phyloP scores from a whole-genome alignment of 2,888 invertebrate species.

The Amblyjoppa fuscipennis region DNA sequence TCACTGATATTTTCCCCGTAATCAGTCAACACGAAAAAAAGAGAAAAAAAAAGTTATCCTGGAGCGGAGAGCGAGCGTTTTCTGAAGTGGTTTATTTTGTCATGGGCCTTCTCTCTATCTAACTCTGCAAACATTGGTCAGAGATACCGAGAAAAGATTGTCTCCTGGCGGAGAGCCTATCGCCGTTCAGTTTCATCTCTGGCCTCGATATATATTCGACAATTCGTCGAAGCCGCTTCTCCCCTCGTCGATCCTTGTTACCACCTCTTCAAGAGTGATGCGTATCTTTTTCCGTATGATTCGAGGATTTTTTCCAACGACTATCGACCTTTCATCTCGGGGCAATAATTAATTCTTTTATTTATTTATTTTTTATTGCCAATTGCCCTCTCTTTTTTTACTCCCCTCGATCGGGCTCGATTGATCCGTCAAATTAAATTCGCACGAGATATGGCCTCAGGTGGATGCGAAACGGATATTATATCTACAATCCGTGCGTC shows the following conservation, averaged over 20 bases:
- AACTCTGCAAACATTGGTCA: constrained; percentile 79
- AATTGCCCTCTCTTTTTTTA: not conserved
- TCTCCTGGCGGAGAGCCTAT: constrained; percentile 35
- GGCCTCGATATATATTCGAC: constrained; percentile 57
- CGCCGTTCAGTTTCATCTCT: constrained; percentile 57
- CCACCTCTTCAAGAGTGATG: not conserved
- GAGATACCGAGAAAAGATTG: constrained; percentile 78
- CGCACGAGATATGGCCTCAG: not conserved
- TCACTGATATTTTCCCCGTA: constrained; percentile 76
- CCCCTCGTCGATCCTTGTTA: not conserved
- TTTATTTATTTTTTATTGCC: not conserved
- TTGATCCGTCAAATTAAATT: not conserved
- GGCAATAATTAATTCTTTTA: not conserved
- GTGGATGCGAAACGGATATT: not conserved
- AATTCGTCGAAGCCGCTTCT: constrained; percentile 7
- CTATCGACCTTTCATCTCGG: constrained; percentile 38
- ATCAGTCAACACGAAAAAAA: constrained; percentile 75
- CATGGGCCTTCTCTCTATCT: constrained; percentile 72
- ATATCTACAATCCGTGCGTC: not conserved
- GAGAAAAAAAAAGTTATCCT: constrained; percentile 78
- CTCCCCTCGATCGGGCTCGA: not conserved
- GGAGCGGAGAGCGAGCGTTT: constrained; percentile 71
- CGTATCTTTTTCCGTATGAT: not conserved
- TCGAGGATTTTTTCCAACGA: not conserved
- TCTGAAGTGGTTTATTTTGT: constrained; percentile 84